A percentile compares a stretch with the other conserved stretches of the same genome.
phyloP scores from a whole-genome alignment of 2,113 vertebrate genomes.

The Haemorhous mexicanus region DNA sequence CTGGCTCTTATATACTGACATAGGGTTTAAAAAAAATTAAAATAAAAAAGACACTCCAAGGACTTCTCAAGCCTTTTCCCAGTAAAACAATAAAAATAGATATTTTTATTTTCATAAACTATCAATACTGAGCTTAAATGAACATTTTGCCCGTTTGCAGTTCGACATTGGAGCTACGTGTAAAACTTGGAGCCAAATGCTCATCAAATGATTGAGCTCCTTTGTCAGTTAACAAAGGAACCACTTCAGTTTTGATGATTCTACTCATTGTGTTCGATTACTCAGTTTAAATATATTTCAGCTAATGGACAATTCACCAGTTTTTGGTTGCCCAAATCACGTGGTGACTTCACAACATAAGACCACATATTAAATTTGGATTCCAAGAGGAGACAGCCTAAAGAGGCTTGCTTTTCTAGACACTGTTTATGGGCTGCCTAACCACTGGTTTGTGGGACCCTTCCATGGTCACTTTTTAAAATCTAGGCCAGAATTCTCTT shows the following conservation, averaged over 20 bases:
- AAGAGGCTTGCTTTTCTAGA: not conserved
- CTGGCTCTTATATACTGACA: not conserved
- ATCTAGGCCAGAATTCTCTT: not conserved
- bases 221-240: not conserved
- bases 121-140: not conserved
- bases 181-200: not conserved
- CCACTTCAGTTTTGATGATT: not conserved
- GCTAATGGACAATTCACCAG: not conserved
- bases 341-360: not conserved
- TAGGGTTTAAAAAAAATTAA: not conserved
- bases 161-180: not conserved
- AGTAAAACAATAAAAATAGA: not conserved
- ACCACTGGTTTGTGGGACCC: not conserved
- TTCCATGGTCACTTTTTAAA: not conserved
- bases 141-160: not conserved
- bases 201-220: not conserved
- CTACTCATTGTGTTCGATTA: not conserved
- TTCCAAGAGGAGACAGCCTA: not conserved
- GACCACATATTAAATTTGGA: not conserved
- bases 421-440: not conserved
- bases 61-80: not conserved
- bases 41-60: not conserved
- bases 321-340: not conserved
- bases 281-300: not conserved
- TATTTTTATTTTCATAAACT: not conserved